Conservation (phyloP, 1,140 invertebrate genomes). For the Lepeophtheirus salmonis region DNA sequence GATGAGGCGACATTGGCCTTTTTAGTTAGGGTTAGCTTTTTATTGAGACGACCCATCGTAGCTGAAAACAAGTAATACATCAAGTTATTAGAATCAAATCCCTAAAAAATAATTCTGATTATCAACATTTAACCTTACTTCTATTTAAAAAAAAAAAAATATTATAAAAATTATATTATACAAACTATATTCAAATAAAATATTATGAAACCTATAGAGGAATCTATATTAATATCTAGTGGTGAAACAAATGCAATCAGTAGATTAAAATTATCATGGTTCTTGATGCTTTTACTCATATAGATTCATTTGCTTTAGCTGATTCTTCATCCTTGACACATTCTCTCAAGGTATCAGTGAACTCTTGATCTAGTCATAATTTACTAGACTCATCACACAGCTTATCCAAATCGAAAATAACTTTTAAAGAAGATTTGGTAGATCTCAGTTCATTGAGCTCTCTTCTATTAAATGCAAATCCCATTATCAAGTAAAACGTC, state of each 20-base stretch:
- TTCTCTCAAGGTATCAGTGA: not conserved
- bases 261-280: not conserved
- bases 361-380: not conserved
- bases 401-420: slow-evolving; percentile 8
- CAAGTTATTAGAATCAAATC: not conserved
- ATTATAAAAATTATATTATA: too few relatives aligned
- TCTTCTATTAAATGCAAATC: not conserved
- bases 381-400: not conserved
- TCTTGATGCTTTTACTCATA: not conserved
- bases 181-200: too few relatives aligned
- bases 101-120: not conserved
- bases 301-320: not conserved
- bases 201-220: too few relatives aligned
- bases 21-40: slow-evolving; percentile 5
- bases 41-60: slow-evolving; percentile 8
- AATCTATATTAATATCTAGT: too few relatives aligned
- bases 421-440: not conserved
- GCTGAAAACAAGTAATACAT: not conserved
- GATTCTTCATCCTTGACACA: not conserved
- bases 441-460: slow-evolving; percentile 6
- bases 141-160: too few relatives aligned
- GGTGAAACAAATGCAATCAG: too few relatives aligned
- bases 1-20: not conserved
- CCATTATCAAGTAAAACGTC: slow-evolving; percentile 7
- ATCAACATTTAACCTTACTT: not conserved